These are phyloP conservation scores for Neuroterus valhalla DNA, from an alignment of 1,140 invertebrate species.

Conservation along the genomic window DNA sequence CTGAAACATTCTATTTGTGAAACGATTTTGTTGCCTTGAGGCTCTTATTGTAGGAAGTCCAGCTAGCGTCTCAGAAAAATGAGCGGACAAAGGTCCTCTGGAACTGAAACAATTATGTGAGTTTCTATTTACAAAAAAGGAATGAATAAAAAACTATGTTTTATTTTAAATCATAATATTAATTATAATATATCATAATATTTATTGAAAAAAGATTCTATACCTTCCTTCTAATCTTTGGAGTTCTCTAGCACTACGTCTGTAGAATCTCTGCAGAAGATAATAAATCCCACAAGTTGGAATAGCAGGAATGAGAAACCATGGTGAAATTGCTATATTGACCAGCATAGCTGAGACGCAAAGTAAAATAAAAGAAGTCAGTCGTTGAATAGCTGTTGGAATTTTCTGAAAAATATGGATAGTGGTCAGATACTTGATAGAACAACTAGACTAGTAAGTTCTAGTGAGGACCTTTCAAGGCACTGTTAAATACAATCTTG, in stretches of 20 bases:
- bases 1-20: slow-evolving; percentile 80
- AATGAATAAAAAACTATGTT: background rate
- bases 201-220: background rate
- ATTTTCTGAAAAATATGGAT: slow-evolving; percentile 80
- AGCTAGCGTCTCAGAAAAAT: slow-evolving; percentile 82
- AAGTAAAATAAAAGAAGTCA: slow-evolving; percentile 83
- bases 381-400: slow-evolving; percentile 82
- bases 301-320: slow-evolving; percentile 81
- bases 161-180: slow-evolving; percentile 5
- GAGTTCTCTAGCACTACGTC: slow-evolving; percentile 81
- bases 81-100: slow-evolving; percentile 83
- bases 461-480: too few species aligned
- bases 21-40: slow-evolving; percentile 79
- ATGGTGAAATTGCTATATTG: slow-evolving; percentile 82
- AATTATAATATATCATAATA: slow-evolving; percentile 34
- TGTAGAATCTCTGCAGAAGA: slow-evolving; percentile 82
- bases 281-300: slow-evolving; percentile 82
- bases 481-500: too few species aligned
- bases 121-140: slow-evolving; percentile 12
- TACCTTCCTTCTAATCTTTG: slow-evolving; percentile 62
- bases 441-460: too few species aligned
- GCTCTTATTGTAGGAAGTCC: slow-evolving; percentile 84
- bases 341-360: slow-evolving; percentile 84
- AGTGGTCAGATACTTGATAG: slow-evolving; percentile 5
- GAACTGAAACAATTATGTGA: slow-evolving; percentile 69